Conservation (phyloP, 53 echinoderm and acorn worm genomes). For the Zoroaster sp. region DNA sequence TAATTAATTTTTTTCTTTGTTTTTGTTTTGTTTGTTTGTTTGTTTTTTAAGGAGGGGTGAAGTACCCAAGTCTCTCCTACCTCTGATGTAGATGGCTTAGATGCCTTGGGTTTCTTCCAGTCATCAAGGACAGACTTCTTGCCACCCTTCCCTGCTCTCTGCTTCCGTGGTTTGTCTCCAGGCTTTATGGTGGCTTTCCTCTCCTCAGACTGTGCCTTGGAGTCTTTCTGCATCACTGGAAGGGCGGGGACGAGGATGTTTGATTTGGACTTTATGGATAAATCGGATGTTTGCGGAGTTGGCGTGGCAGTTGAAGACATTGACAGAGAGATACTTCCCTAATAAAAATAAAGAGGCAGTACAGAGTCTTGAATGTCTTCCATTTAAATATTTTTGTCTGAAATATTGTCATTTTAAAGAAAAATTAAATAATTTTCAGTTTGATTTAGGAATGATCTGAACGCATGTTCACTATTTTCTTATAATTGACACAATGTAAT, state of each 20-base stretch:
- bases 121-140: slow-evolving; percentile 39
- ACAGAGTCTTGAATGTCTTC: too few species aligned
- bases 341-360: too few species aligned
- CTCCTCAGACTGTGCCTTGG: neutral
- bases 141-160: neutral
- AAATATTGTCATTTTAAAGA: too few species aligned
- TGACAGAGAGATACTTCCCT: neutral
- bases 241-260: slow-evolving; percentile 20
- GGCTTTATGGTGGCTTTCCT: neutral
- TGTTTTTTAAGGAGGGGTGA: too few species aligned
- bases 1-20: too few species aligned
- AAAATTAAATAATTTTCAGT: too few species aligned
- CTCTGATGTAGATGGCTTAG: neutral
- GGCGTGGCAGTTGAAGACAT: neutral
- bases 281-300: neutral
- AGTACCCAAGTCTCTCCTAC: neutral
- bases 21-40: too few species aligned
- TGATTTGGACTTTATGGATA: neutral
- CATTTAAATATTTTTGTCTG: too few species aligned
- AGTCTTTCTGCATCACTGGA: neutral
- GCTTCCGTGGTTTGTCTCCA: neutral
- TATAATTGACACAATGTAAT: too few species aligned
- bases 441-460: too few species aligned
- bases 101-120: slow-evolving; percentile 36
- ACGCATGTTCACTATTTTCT: too few species aligned